Evolutionary conservation across 2,797 vertebrate species (phyloP), one percentile per base, ranked within the genome.

Genomic region (Acestrorhynchus altus): DNA sequence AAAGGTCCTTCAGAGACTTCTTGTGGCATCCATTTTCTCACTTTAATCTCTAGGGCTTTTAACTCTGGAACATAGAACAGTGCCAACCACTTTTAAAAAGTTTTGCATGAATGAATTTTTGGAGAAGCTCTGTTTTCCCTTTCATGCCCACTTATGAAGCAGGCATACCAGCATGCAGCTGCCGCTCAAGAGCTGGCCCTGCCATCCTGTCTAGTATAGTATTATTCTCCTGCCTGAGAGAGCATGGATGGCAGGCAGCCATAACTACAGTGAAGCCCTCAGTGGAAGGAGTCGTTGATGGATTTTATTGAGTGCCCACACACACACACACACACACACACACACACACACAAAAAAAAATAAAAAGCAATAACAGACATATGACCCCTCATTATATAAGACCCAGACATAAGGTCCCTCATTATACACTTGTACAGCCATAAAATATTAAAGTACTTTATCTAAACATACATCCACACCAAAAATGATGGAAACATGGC

Each of bases 61-160:
- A 65, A 56, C 12, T 78, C 24, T 64, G 78, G 42, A 76, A 82
- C 47, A 56, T 40, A 69, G 76, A 80, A 74, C 39, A 42, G 31
- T 49, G 56, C 72, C 49, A 67, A 47, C 15, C 60, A 64, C 26
- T 56, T 76, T 84, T 77, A 57, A 82, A 77, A 70, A 56, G 74
- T 79, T 78, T 83, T 74, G 78, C 80, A 80, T 81, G 75, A 79
- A 83, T 80, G 40, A 52, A 73, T 80, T 79, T 65, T 74, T 82
- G 75, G 82, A 82, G 52, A 26, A 47, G 42, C 63, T 35, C 75
- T 82, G 74, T 82, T 80, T 84, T 78, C 72, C 72, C 64, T 42
- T 65, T 66, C 40, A 66, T 65, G 18, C 72, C 73, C 75, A 63
- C 47, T 70, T 65, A 44, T 65, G 80, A 42, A 77, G 63, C 24